phyloP scores from a whole-genome alignment of 2,797 vertebrate genomes.

The Pteronotus mesoamericanus region DNA sequence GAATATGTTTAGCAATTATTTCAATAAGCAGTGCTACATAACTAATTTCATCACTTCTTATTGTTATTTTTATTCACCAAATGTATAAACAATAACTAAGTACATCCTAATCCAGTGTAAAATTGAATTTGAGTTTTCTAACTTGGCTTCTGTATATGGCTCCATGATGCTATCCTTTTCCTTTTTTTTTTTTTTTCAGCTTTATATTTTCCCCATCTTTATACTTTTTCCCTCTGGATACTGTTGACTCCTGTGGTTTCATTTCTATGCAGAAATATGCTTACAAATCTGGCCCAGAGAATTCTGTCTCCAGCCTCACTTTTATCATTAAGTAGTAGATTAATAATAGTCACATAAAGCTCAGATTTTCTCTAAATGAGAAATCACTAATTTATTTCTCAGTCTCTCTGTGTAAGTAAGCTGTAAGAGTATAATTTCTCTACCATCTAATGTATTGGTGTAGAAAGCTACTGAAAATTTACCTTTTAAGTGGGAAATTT shows the following conservation, averaged over 20 bases:
- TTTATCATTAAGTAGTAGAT: neutral
- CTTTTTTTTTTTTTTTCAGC: neutral
- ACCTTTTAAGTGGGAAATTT: neutral
- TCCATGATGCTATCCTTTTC: neutral
- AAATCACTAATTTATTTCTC: neutral
- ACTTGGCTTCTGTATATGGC: neutral
- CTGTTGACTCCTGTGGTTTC: neutral
- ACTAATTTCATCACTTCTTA: slow-evolving; percentile 38
- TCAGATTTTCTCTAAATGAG: neutral
- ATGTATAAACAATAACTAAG: slow-evolving; percentile 12
- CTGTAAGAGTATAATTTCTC: neutral
- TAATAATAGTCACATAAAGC: neutral
- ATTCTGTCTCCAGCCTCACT: neutral
- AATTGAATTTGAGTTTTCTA: neutral
- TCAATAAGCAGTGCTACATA: slow-evolving; percentile 46
- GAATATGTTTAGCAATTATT: slow-evolving; percentile 53
- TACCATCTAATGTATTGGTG: neutral
- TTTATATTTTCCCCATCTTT: neutral
- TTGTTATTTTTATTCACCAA: slow-evolving; percentile 48
- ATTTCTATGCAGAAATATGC: neutral
- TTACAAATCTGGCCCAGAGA: neutral
- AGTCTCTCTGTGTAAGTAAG: neutral
- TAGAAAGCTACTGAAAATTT: neutral
- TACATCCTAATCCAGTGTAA: neutral
- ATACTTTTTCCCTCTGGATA: neutral